These are phyloP conservation scores for Andinoacara biseriatus DNA, from an alignment of 2,113 vertebrate species.

Conservation along the genomic window DNA sequence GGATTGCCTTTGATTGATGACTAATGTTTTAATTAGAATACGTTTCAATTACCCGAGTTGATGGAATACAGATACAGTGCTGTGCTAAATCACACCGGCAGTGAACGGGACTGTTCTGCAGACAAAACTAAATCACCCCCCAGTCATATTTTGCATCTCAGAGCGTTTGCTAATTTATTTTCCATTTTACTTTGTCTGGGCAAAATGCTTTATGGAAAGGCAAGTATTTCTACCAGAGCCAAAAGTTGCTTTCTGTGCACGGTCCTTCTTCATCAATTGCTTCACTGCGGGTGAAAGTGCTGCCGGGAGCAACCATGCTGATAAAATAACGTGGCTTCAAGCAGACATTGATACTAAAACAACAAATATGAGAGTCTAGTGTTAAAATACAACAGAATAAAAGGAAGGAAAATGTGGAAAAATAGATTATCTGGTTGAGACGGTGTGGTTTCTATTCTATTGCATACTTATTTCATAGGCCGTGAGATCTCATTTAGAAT, in stretches of 20 bases:
- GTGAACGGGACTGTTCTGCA: slow-evolving; percentile 34
- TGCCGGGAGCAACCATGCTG: slow-evolving; percentile 43
- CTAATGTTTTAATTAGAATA: slow-evolving; percentile 60
- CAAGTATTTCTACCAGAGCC: slow-evolving; percentile 49
- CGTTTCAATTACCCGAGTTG: slow-evolving; percentile 48
- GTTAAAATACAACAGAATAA: slow-evolving; percentile 1
- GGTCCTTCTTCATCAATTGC: slow-evolving; percentile 40
- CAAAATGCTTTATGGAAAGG: slow-evolving; percentile 61
- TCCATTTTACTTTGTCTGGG: slow-evolving; percentile 56
- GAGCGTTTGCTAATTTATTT: slow-evolving; percentile 56
- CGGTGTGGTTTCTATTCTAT: background rate
- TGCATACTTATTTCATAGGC: background rate
- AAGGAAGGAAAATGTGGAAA: slow-evolving; percentile 8
- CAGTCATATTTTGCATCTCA: slow-evolving; percentile 41
- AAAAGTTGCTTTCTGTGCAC: slow-evolving; percentile 37
- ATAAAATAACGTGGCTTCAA: slow-evolving; percentile 49
- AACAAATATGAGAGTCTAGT: slow-evolving; percentile 23
- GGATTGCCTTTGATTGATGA: slow-evolving; percentile 49
- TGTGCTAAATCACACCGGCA: slow-evolving; percentile 51
- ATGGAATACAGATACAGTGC: slow-evolving; percentile 33
- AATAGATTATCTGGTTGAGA: background rate
- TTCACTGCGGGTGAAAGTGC: slow-evolving; percentile 24
- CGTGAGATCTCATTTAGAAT: background rate
- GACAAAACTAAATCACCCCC: slow-evolving; percentile 46
- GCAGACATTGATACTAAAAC: slow-evolving; percentile 15